Evolutionary conservation across 2,113 vertebrate species (phyloP), one percentile per base, ranked within the genome.

Genomic region (Anhinga anhinga): DNA sequence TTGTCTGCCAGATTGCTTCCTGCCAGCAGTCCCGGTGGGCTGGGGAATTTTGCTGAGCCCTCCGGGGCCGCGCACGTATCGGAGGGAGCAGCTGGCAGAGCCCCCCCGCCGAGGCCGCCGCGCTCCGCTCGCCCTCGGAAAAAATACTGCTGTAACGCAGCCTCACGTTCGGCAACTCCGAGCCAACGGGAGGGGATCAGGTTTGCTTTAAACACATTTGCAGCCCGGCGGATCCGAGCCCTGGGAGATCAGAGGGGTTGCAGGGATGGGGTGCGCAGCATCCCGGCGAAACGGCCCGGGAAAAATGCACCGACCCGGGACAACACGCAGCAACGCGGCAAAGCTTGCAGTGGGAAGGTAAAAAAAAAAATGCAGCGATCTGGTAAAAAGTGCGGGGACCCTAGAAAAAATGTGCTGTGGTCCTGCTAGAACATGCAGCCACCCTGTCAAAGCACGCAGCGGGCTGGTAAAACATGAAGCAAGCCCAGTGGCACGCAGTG

Each of bases 1-100:
- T 16, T 86, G 66, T 30, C 71, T 94, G 93, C 82, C 93, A 90
- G 95, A 90, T 90, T 93, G 95, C 71, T 92, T 85, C 95, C 93
- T 86, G 95, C 87, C 90, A 70, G 93, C 82, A 50, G 0, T 62
- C 85, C 87, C 95, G 9, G 34, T 5, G 45, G 93, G 90, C 38
- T 14, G n/a, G 36, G 53, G 21, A 42, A 62, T 42, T 47, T n/a
- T 72, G 67, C 61, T 0, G 62, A 93, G 88, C 67, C 49, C 81
- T 58, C 11, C 0, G 13, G 90, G 79, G 79, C 91, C 0, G 8
- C 0, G 10, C 1, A 6, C 9, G 78, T 22, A 32, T 8, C 2
- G 15, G 77, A 62, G 42, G 67, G 76, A 95, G 91, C 91, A 92
- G 91, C 93, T 81, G 90, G 86, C 50, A 45, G 49, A 90, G 36